phyloP scores from a whole-genome alignment of 2,113 vertebrate genomes.

The Plotosus lineatus region DNA sequence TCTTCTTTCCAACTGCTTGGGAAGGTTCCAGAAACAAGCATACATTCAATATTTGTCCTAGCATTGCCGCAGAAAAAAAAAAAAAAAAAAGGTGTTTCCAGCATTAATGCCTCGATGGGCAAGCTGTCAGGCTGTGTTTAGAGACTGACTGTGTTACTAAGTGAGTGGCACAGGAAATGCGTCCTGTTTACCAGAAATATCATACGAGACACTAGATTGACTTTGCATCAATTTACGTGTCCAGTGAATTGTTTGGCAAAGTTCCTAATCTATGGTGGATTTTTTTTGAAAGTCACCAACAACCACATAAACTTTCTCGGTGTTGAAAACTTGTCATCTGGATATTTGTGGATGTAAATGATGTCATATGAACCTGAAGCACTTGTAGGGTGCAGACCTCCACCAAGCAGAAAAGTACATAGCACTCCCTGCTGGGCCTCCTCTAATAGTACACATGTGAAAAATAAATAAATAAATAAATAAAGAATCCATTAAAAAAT shows the following conservation, averaged over 20 bases:
- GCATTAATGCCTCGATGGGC: constrained; percentile 15
- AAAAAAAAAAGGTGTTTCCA: constrained; percentile 41
- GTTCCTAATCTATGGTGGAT: constrained; percentile 46
- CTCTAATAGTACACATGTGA: too few relatives aligned
- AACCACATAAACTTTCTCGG: neutral
- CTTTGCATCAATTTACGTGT: constrained; percentile 62
- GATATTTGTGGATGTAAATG: neutral
- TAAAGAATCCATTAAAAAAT: too few relatives aligned
- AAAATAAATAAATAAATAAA: too few relatives aligned
- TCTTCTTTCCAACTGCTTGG: constrained; percentile 43
- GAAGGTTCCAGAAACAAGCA: constrained; percentile 51
- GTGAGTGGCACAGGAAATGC: constrained; percentile 65
- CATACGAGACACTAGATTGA: constrained; percentile 63
- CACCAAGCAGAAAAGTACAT: too few relatives aligned
- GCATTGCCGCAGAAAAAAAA: constrained; percentile 49
- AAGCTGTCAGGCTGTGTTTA: constrained; percentile 61
- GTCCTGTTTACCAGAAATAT: constrained; percentile 67
- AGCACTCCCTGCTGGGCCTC: too few relatives aligned
- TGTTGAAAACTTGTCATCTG: neutral
- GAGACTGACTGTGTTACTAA: constrained; percentile 63
- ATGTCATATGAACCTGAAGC: too few relatives aligned
- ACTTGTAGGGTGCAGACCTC: too few relatives aligned
- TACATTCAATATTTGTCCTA: constrained; percentile 50
- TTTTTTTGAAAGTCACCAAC: neutral
- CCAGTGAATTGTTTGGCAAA: constrained; percentile 62